Evolutionary conservation across 1,140 invertebrate genomes (phyloP).

Genomic region (Nephila pilipes): DNA sequence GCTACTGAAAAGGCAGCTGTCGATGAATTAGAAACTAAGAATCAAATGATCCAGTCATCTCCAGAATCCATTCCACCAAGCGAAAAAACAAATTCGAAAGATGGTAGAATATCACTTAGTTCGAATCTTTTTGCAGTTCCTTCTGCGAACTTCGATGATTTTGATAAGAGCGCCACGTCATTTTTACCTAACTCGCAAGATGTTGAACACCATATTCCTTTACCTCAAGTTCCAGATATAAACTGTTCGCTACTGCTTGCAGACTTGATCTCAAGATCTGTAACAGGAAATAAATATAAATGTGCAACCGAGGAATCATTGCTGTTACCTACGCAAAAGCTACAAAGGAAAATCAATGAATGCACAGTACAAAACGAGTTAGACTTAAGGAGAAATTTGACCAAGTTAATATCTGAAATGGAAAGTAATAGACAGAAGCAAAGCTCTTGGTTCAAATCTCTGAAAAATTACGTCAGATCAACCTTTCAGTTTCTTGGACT

Average conservation of each 20-base stretch:
- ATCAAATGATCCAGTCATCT: too few species aligned
- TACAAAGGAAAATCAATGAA: background rate
- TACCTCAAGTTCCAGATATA: background rate
- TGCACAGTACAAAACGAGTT: background rate
- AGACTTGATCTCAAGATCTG: background rate
- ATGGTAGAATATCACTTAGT: too few species aligned
- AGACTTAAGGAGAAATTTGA: background rate
- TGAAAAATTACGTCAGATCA: background rate
- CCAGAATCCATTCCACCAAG: too few species aligned
- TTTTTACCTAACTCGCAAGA: background rate
- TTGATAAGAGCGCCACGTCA: background rate
- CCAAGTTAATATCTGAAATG: background rate
- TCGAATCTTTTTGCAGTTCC: background rate
- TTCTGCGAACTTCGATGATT: background rate
- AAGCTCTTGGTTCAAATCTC: background rate
- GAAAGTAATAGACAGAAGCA: background rate
- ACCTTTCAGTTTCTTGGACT: background rate
- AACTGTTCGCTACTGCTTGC: background rate
- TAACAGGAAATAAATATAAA: background rate
- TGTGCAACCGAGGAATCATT: background rate
- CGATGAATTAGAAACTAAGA: too few species aligned
- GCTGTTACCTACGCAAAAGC: background rate
- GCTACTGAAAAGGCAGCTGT: too few species aligned
- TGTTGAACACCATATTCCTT: background rate
- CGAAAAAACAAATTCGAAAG: too few species aligned